Conservation (phyloP, 2,113 vertebrate genomes). For the Gallinago undulata region DNA sequence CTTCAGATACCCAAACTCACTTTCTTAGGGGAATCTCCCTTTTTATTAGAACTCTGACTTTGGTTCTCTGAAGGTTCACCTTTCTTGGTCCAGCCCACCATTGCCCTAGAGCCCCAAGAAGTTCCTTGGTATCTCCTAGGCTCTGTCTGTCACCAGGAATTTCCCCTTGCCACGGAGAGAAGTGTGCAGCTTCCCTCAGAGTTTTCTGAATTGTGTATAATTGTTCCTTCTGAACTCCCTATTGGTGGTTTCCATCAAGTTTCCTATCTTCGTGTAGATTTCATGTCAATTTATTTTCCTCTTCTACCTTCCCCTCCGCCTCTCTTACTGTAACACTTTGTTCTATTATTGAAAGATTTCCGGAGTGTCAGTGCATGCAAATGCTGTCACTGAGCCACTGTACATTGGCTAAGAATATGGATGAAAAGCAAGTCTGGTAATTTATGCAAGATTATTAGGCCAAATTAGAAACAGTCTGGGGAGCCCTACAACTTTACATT, state of each 20-base stretch:
- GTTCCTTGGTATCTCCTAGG: background rate
- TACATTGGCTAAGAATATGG: background rate
- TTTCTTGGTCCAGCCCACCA: background rate
- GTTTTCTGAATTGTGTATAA: background rate
- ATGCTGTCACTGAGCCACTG: background rate
- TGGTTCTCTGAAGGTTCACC: background rate
- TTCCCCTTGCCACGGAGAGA: background rate
- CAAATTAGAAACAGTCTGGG: slow-evolving; percentile 36
- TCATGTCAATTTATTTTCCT: slow-evolving; percentile 18
- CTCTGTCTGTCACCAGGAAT: background rate
- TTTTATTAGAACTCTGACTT: background rate
- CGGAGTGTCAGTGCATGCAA: background rate
- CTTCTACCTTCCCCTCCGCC: background rate
- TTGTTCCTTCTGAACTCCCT: slow-evolving; percentile 9
- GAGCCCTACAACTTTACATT: background rate
- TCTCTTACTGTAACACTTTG: background rate
- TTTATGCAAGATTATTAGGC: slow-evolving; percentile 47
- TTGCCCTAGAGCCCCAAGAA: background rate
- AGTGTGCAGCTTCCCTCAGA: background rate
- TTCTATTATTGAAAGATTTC: slow-evolving; percentile 37
- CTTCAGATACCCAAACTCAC: background rate
- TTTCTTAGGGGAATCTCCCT: background rate
- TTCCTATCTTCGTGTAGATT: background rate
- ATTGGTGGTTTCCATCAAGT: background rate
- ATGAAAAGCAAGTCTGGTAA: slow-evolving; percentile 29